Evolutionary conservation across 2,888 invertebrate genomes (phyloP).

Genomic region (Mimumesa dahlbomi): DNA sequence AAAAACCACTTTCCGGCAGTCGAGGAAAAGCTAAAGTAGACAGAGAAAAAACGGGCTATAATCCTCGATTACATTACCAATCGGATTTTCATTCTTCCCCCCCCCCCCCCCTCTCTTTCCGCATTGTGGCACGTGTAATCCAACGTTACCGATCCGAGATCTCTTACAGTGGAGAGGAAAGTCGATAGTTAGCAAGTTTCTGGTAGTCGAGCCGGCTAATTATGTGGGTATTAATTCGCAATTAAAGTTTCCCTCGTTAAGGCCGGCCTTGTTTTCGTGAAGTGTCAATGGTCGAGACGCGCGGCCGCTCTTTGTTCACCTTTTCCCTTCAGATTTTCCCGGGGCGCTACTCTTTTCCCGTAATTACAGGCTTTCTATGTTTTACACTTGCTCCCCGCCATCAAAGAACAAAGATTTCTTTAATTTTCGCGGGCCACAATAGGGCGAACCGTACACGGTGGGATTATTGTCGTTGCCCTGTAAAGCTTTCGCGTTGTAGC

Average conservation of each 20-base stretch:
- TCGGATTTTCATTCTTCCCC: slow-evolving; percentile 55
- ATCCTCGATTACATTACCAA: slow-evolving; percentile 40
- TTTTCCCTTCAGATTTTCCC: background rate
- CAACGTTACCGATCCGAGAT: slow-evolving; percentile 3
- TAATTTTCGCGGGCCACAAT: background rate
- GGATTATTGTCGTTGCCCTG: no score
- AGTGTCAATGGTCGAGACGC: slow-evolving; percentile 5
- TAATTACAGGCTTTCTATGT: background rate
- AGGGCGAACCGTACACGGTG: no score
- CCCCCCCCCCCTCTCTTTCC: no score
- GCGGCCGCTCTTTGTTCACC: background rate
- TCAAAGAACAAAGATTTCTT: background rate
- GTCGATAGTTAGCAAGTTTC: slow-evolving; percentile 60
- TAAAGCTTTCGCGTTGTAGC: no score
- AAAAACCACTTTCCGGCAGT: background rate
- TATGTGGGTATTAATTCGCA: slow-evolving; percentile 63
- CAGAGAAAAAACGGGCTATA: background rate
- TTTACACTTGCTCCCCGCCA: background rate
- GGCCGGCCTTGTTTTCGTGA: slow-evolving; percentile 19
- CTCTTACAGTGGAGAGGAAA: slow-evolving; percentile 28
- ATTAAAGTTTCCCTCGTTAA: slow-evolving; percentile 61
- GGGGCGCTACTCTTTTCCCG: background rate
- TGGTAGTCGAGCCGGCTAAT: slow-evolving; percentile 48
- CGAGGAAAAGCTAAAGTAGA: slow-evolving; percentile 3
- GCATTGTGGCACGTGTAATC: slow-evolving; percentile 8